Conservation (phyloP, 92 coral and sea anemone genomes). For the Porites cylindrica region DNA sequence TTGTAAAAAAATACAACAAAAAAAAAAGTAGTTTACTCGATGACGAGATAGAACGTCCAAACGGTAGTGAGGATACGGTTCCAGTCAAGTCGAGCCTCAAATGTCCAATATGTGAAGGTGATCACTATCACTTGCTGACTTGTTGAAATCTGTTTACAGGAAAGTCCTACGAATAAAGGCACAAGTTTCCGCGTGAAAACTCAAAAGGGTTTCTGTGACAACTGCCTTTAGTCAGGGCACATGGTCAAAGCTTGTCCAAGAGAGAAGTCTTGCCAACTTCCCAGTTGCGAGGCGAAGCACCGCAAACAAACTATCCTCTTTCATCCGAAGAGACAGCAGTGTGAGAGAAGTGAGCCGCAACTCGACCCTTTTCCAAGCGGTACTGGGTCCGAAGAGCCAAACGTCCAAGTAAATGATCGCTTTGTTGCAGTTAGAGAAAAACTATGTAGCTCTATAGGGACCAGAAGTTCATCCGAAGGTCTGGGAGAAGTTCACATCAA, state of each 20-base stretch:
- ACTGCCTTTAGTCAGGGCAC: conserved; percentile 65
- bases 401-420: not conserved
- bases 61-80: not conserved
- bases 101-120: conserved; percentile 53
- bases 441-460: not conserved
- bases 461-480: not conserved
- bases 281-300: conserved; percentile 39
- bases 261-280: conserved; percentile 42
- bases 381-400: not conserved
- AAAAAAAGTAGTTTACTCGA: not conserved
- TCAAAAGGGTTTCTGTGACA: conserved; percentile 59
- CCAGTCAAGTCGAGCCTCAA: conserved; percentile 1
- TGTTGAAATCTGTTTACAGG: conserved; percentile 59
- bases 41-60: not conserved
- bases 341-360: not conserved
- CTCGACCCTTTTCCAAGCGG: not conserved
- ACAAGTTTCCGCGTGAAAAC: conserved; percentile 52
- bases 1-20: no score
- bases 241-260: conserved; percentile 58
- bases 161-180: conserved; percentile 56
- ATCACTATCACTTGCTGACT: conserved; percentile 46
- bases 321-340: conserved; percentile 38
- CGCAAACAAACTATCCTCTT: conserved; percentile 63
- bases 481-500: no score
- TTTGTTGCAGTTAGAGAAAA: not conserved